phyloP scores from a whole-genome alignment of 2,797 vertebrate genomes.

The Enteromius trimaculatus region DNA sequence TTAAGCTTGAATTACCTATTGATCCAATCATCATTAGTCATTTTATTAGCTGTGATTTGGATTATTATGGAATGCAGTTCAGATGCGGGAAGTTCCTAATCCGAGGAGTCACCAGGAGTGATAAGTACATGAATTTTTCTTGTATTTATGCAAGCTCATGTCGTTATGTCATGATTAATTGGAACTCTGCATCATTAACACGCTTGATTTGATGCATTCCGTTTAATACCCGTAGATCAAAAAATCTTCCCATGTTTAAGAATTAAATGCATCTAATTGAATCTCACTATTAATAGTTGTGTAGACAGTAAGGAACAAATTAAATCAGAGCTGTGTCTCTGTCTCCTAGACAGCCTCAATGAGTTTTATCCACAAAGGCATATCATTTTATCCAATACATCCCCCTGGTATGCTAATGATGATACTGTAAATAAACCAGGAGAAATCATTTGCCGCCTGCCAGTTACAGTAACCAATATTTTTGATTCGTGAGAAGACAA shows the following conservation, averaged over 20 bases:
- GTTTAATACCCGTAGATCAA: background rate
- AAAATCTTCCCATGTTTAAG: constrained; percentile 3
- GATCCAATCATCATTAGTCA: background rate
- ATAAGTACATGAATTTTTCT: background rate
- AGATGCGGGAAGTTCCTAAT: background rate
- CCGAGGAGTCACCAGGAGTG: background rate
- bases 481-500: constrained; percentile 78
- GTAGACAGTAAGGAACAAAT: constrained; percentile 40
- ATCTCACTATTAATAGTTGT: constrained; percentile 43
- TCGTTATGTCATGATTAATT: constrained; percentile 16
- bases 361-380: constrained; percentile 54
- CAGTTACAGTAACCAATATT: constrained; percentile 84
- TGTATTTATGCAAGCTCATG: background rate
- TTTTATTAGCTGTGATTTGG: background rate
- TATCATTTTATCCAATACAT: constrained; percentile 71
- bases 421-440: constrained; percentile 67
- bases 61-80: background rate
- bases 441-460: constrained; percentile 73
- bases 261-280: constrained; percentile 31
- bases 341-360: constrained; percentile 47
- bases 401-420: constrained; percentile 71
- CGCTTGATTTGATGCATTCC: constrained; percentile 4
- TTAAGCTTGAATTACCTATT: constrained; percentile 2
- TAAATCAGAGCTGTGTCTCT: constrained; percentile 36
- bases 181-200: background rate